phyloP scores from a whole-genome alignment of 53 echinoderm and acorn worm species.

The Pentamera pediparva region DNA sequence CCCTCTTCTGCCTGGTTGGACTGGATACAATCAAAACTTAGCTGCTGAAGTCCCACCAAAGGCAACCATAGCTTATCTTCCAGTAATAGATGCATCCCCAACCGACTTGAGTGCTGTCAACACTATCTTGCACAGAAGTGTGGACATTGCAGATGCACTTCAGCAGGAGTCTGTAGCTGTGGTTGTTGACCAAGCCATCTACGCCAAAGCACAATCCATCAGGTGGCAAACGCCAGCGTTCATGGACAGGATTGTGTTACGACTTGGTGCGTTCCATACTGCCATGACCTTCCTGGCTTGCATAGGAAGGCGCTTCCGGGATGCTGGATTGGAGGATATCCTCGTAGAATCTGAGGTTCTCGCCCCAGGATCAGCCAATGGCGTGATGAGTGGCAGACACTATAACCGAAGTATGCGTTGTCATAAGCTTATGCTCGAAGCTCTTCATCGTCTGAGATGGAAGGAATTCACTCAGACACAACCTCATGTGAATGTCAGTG shows the following conservation, averaged over 20 bases:
- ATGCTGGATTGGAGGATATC: slow-evolving; percentile 60
- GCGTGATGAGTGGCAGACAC: slow-evolving; percentile 55
- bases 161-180: slow-evolving; percentile 40
- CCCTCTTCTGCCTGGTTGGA: slow-evolving; percentile 38
- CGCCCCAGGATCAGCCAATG: slow-evolving; percentile 57
- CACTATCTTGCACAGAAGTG: slow-evolving; percentile 46
- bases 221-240: slow-evolving; percentile 43
- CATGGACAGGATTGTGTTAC: slow-evolving; percentile 43
- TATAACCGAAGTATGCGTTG: slow-evolving; percentile 49
- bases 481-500: not conserved
- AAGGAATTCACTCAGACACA: slow-evolving; percentile 15
- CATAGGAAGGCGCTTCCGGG: slow-evolving; percentile 57
- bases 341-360: slow-evolving; percentile 59
- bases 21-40: slow-evolving; percentile 50
- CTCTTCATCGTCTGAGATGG: slow-evolving; percentile 40
- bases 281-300: slow-evolving; percentile 48
- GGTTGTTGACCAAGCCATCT: slow-evolving; percentile 62
- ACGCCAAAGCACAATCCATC: slow-evolving; percentile 48
- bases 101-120: slow-evolving; percentile 58
- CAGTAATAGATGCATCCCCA: slow-evolving; percentile 60
- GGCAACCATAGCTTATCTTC: slow-evolving; percentile 55
- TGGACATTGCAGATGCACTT: slow-evolving; percentile 35
- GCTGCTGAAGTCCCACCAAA: slow-evolving; percentile 32
- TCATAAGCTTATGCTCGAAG: slow-evolving; percentile 57
- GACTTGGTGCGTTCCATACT: slow-evolving; percentile 63